These are phyloP conservation scores for Pogonognathellus flavescens DNA, from an alignment of 1,140 invertebrate genomes.

Conservation along the genomic window DNA sequence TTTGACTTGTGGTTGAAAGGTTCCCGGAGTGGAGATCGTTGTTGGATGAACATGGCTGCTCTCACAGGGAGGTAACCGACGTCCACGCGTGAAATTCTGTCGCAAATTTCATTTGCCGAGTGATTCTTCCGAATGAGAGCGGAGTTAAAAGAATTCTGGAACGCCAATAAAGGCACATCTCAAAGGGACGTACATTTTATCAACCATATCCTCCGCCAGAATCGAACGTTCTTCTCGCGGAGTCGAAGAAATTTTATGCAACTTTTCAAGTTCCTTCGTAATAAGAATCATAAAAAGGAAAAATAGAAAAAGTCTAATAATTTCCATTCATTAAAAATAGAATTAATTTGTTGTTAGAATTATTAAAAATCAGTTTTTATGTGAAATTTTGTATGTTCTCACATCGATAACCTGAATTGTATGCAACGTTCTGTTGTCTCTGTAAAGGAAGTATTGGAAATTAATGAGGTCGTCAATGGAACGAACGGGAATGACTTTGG, in stretches of 20 bases:
- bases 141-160: conserved; percentile 14
- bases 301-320: no score
- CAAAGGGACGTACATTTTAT: background rate
- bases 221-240: background rate
- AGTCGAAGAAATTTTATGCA: background rate
- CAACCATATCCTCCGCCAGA: background rate
- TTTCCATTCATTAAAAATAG: no score
- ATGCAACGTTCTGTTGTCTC: conserved; percentile 15
- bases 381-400: background rate
- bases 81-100: background rate
- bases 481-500: background rate
- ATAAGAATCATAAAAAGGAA: background rate
- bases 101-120: background rate
- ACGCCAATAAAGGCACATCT: conserved; percentile 1
- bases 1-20: conserved; percentile 3
- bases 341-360: no score
- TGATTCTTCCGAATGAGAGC: background rate
- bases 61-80: background rate
- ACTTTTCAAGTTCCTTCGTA: background rate
- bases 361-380: no score
- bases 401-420: background rate
- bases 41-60: conserved; percentile 5
- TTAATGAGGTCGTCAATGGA: background rate
- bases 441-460: conserved; percentile 30
- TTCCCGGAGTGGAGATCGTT: background rate